Evolutionary conservation across 1,140 invertebrate genomes (phyloP).

Genomic region (Hypothenemus hampei): DNA sequence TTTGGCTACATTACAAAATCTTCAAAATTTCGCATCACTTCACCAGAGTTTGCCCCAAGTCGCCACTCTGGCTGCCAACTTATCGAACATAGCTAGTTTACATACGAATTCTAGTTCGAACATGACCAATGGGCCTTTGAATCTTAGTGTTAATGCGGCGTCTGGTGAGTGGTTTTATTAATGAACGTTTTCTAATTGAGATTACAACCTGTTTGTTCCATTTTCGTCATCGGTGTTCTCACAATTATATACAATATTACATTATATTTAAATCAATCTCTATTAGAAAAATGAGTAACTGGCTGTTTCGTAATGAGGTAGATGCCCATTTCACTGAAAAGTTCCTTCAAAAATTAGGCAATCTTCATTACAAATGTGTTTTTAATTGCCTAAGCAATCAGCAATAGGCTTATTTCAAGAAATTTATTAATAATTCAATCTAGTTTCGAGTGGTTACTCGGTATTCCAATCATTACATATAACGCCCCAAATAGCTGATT

Average conservation of each 20-base stretch:
- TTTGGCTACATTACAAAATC: slow-evolving; percentile 69
- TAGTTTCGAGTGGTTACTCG: slow-evolving; percentile 9
- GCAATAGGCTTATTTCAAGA: no score
- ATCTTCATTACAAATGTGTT: slow-evolving; percentile 8
- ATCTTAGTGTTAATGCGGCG: slow-evolving; percentile 66
- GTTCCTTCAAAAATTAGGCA: slow-evolving; percentile 6
- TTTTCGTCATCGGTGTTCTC: no score
- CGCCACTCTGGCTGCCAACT: slow-evolving; percentile 61
- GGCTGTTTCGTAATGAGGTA: neutral
- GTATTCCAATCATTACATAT: neutral
- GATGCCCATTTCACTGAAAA: neutral
- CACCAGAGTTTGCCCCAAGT: slow-evolving; percentile 64
- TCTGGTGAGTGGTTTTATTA: no score
- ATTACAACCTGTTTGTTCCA: no score
- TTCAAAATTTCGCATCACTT: slow-evolving; percentile 66
- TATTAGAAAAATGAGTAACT: no score
- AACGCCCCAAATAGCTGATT: slow-evolving; percentile 1
- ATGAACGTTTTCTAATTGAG: no score
- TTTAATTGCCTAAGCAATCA: slow-evolving; percentile 9
- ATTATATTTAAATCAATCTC: no score
- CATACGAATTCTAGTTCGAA: slow-evolving; percentile 44
- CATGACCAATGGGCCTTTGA: slow-evolving; percentile 68
- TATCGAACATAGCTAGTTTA: slow-evolving; percentile 65
- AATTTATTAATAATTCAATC: neutral
- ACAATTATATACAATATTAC: no score